These are phyloP conservation scores for Synanceia verrucosa DNA, from an alignment of 2,797 vertebrate genomes.

Conservation along the genomic window DNA sequence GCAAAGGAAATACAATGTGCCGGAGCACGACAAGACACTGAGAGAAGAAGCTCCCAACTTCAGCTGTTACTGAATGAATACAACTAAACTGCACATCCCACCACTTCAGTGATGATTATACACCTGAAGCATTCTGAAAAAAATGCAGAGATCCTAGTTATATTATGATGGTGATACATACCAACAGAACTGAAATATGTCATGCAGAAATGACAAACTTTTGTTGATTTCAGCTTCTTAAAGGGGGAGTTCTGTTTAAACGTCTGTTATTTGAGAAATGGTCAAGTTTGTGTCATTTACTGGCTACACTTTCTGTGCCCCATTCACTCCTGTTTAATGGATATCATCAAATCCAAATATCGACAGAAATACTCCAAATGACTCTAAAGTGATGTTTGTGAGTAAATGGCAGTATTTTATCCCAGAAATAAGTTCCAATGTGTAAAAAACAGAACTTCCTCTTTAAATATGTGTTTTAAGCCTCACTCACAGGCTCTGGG, in stretches of 20 bases:
- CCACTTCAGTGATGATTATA: neutral
- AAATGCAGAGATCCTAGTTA: neutral
- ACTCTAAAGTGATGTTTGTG: too few relatives aligned
- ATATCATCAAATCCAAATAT: too few relatives aligned
- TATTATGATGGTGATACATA: neutral
- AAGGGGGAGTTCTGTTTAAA: too few relatives aligned
- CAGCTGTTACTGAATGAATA: neutral
- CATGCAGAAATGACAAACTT: neutral
- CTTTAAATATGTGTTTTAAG: neutral
- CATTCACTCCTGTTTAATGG: too few relatives aligned
- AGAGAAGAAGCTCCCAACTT: neutral
- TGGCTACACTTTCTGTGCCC: too few relatives aligned
- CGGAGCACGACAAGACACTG: constrained; percentile 9
- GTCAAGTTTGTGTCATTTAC: too few relatives aligned
- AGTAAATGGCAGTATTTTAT: too few relatives aligned
- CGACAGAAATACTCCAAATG: too few relatives aligned
- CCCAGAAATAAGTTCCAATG: too few relatives aligned
- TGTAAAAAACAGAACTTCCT: too few relatives aligned
- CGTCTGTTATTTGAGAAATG: too few relatives aligned
- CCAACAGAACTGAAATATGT: neutral
- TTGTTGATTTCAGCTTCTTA: neutral
- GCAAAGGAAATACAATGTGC: constrained; percentile 42
- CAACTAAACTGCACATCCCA: neutral
- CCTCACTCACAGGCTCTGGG: neutral
- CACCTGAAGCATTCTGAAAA: neutral